These are phyloP conservation scores for Pterostichus niger DNA, from an alignment of 2,888 invertebrate species.

Conservation along the genomic window DNA sequence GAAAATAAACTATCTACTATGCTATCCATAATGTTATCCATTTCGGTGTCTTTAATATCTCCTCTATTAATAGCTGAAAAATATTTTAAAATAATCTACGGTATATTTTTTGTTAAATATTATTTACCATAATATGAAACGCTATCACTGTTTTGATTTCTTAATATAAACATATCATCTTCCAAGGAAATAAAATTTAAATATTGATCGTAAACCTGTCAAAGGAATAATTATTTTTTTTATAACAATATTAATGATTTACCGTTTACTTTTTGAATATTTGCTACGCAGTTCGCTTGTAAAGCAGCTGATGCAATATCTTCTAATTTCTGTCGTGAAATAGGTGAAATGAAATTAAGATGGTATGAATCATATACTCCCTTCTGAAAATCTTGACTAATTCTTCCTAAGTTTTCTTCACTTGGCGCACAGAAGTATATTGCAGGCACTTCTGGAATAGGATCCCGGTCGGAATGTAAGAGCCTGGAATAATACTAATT, in stretches of 20 bases:
- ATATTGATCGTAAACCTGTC: slow-evolving; percentile 96
- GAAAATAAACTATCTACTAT: slow-evolving; percentile 98
- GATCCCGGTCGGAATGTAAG: slow-evolving; percentile 91
- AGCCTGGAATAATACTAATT: slow-evolving; percentile 80
- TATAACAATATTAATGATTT: not conserved
- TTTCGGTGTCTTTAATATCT: slow-evolving; percentile 96
- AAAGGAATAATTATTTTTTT: slow-evolving; percentile 68
- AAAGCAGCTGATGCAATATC: slow-evolving; percentile 96
- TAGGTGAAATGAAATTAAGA: slow-evolving; percentile 97
- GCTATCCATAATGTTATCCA: slow-evolving; percentile 95
- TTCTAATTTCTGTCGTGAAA: slow-evolving; percentile 95
- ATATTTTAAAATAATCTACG: slow-evolving; percentile 51
- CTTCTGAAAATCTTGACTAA: slow-evolving; percentile 93
- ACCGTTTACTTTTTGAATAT: slow-evolving; percentile 88
- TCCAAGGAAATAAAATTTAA: slow-evolving; percentile 98
- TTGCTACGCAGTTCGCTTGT: slow-evolving; percentile 93
- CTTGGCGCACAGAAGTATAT: slow-evolving; percentile 98
- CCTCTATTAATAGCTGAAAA: slow-evolving; percentile 93
- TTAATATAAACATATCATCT: slow-evolving; percentile 96
- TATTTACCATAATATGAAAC: slow-evolving; percentile 93
- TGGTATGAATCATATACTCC: slow-evolving; percentile 96
- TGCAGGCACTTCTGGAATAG: slow-evolving; percentile 99
- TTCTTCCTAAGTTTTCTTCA: slow-evolving; percentile 96
- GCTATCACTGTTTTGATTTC: slow-evolving; percentile 94
- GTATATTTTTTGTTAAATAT: slow-evolving; percentile 24